A percentile compares a stretch with the other conserved stretches of the same genome.
These are phyloP conservation scores for Anolis apletophallus DNA, from an alignment of 2,797 vertebrate genomes.

Conservation along the genomic window DNA sequence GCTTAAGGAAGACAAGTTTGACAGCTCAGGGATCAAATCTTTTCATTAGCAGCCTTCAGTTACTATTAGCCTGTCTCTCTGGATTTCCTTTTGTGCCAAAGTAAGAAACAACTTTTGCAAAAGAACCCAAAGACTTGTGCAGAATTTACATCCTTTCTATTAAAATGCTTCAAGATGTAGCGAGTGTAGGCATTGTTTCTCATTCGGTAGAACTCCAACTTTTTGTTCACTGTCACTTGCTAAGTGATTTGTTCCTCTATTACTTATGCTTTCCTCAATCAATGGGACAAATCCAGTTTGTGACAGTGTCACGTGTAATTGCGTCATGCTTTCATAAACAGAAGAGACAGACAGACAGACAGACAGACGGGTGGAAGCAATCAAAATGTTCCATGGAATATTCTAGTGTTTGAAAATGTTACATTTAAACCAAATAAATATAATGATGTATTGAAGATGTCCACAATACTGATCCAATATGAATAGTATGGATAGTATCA, in stretches of 20 bases:
- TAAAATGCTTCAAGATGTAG: constrained; percentile 75
- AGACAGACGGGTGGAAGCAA: neutral
- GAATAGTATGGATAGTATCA: no score
- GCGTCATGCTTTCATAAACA: constrained; percentile 19
- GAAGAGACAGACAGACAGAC: neutral
- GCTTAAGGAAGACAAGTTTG: constrained; percentile 76
- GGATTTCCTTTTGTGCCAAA: constrained; percentile 78
- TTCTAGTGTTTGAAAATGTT: no score
- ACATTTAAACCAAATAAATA: no score
- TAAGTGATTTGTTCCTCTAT: constrained; percentile 51
- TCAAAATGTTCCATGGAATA: neutral
- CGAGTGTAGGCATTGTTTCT: constrained; percentile 48
- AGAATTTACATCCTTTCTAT: constrained; percentile 73
- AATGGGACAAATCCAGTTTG: constrained; percentile 33
- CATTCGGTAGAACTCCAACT: constrained; percentile 58
- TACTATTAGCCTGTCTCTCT: constrained; percentile 80
- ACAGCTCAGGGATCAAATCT: constrained; percentile 75
- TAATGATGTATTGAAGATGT: no score
- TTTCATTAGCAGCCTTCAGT: constrained; percentile 76
- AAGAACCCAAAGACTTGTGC: constrained; percentile 67
- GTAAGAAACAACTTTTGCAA: constrained; percentile 64
- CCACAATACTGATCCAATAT: no score
- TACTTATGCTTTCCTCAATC: constrained; percentile 48
- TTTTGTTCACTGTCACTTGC: constrained; percentile 49
- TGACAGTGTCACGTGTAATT: neutral